Evolutionary conservation across 1,140 invertebrate genomes (phyloP), one percentile per base, ranked within the genome.

Genomic region (Drosophila tsacasi): DNA sequence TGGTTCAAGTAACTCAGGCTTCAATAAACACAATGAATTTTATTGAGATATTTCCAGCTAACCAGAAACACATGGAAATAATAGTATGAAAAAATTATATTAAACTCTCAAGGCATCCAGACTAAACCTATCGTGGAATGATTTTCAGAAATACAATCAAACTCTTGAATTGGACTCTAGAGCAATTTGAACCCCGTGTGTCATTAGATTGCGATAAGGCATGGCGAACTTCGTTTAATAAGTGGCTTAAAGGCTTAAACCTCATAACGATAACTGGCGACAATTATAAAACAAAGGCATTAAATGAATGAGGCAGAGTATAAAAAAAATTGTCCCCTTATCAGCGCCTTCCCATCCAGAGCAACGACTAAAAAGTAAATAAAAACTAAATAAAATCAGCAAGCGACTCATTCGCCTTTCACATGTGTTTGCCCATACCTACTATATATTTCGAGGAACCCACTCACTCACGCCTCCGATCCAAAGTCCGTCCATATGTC

Each of bases 231-330:
- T 49, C 62, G 54, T 77, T 73, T 63, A 65, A 67, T 61, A 62
- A 49, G 61, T 60, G 71, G 59, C 47, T 81, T 76, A 49, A 77
- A 73, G 63, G 57, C 49, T 46, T 64, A 61, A 66, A 68, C 68
- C 59, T 21, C 63, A 65, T 68, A 74, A 82, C 55, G 68, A 68
- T 74, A 79, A 50, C 72, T 64, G 23, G 46, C 71, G 67, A 73
- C 71, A 73, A 72, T 73, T 73, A 72, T 59, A 72, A 72, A 72
- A 72, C 69, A 72, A 71, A 71, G 65, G 65, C 69, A 72, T 72
- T 71, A 72, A 72, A 59, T 71, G 42, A 58, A 49, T 72, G 69
- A 15, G 52, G 39, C 37, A 25, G 67, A 42, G 39, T 23, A 37
- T 27, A 47, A 57, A 46, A 39, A 54, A 25, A 50, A 19, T 12